phyloP scores from a whole-genome alignment of 2,888 invertebrate genomes.

The Ormyrus nitidulus region DNA sequence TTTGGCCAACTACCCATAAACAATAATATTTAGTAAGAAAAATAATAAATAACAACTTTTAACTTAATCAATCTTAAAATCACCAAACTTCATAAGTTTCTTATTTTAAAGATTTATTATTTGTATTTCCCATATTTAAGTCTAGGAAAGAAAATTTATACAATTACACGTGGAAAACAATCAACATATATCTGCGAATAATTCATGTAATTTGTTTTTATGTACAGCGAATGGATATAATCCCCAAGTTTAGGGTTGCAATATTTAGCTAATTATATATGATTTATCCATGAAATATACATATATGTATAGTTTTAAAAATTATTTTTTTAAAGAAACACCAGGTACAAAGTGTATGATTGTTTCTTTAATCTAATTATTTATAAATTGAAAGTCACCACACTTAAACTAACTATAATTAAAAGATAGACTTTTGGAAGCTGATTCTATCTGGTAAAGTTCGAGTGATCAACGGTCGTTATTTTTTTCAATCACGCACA shows the following conservation, averaged over 20 bases:
- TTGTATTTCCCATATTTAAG: background rate
- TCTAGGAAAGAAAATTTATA: constrained; percentile 44
- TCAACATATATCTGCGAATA: too few relatives aligned
- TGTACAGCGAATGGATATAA: constrained; percentile 24
- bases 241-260: constrained; percentile 9
- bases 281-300: constrained; percentile 51
- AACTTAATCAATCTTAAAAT: too few relatives aligned
- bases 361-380: constrained; percentile 24
- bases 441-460: constrained; percentile 37
- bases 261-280: constrained; percentile 43
- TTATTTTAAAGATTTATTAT: background rate
- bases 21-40: too few relatives aligned
- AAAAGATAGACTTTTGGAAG: constrained; percentile 9
- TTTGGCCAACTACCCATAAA: too few relatives aligned
- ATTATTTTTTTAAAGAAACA: constrained; percentile 43
- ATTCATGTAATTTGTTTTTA: background rate
- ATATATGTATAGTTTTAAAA: constrained; percentile 2
- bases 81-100: background rate
- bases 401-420: constrained; percentile 19
- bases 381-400: constrained; percentile 16
- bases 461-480: constrained; percentile 24
- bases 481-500: background rate
- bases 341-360: constrained; percentile 45
- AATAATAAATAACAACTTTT: too few relatives aligned
- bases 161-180: constrained; percentile 13